phyloP scores from a whole-genome alignment of 2,888 invertebrate species.

The Orgyia antiqua region DNA sequence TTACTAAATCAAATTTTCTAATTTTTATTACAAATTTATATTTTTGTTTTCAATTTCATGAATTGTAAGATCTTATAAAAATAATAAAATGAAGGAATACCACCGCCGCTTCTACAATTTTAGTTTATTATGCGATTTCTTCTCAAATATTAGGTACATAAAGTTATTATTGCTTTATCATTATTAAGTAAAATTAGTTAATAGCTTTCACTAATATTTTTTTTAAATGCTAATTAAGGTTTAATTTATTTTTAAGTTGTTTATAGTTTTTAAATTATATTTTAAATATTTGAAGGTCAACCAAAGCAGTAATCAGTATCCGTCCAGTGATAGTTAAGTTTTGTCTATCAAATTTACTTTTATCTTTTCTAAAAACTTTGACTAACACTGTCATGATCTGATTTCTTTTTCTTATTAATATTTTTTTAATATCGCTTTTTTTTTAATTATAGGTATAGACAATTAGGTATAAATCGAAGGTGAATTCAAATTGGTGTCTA shows the following conservation, averaged over 20 bases:
- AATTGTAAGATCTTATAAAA: slow-evolving; percentile 11
- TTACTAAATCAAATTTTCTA: too few relatives aligned
- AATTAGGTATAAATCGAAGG: not conserved
- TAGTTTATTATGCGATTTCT: slow-evolving; percentile 6
- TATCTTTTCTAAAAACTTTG: slow-evolving; percentile 16
- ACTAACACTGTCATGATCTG: slow-evolving; percentile 37
- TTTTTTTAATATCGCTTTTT: slow-evolving; percentile 6
- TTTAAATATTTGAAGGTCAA: slow-evolving; percentile 45
- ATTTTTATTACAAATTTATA: too few relatives aligned
- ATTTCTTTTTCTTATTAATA: slow-evolving; percentile 27
- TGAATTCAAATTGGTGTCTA: slow-evolving; percentile 18
- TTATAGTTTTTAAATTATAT: slow-evolving; percentile 11
- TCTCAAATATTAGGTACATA: slow-evolving; percentile 4
- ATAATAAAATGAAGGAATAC: slow-evolving; percentile 36
- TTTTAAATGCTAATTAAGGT: slow-evolving; percentile 11
- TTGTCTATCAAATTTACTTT: slow-evolving; percentile 24
- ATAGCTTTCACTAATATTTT: not conserved
- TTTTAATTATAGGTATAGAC: not conserved
- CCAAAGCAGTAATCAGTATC: slow-evolving; percentile 78
- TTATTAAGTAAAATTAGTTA: too few relatives aligned
- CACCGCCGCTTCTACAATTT: slow-evolving; percentile 32
- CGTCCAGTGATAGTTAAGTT: slow-evolving; percentile 74
- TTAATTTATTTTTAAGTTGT: slow-evolving; percentile 20
- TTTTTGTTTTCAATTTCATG: too few relatives aligned
- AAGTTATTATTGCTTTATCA: too few relatives aligned